These are phyloP conservation scores for Furcula furcula DNA, from an alignment of 2,888 invertebrate genomes.

Conservation along the genomic window DNA sequence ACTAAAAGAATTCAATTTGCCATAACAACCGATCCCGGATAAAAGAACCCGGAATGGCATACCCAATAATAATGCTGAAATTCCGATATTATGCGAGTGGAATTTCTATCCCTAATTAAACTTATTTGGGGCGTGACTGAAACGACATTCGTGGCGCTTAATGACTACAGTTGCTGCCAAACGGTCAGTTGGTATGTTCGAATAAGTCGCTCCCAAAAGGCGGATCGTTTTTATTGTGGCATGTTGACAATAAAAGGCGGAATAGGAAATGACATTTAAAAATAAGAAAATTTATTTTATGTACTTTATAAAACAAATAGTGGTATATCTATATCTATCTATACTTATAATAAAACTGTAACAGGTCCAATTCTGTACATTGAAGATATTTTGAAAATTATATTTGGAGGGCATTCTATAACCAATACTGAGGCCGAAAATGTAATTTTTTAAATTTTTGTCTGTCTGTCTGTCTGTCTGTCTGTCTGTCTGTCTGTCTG, in stretches of 20 bases:
- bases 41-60: background rate
- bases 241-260: slow-evolving; percentile 18
- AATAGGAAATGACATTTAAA: too few relatives aligned
- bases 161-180: slow-evolving; percentile 39
- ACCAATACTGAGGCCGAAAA: too few relatives aligned
- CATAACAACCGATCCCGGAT: background rate
- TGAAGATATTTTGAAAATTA: too few relatives aligned
- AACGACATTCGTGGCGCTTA: slow-evolving; percentile 38
- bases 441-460: too few relatives aligned
- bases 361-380: too few relatives aligned
- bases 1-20: background rate
- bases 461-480: too few relatives aligned
- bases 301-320: too few relatives aligned
- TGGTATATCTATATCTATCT: too few relatives aligned
- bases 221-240: slow-evolving; percentile 20
- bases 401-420: too few relatives aligned
- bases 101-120: slow-evolving; percentile 49
- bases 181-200: slow-evolving; percentile 43
- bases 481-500: too few relatives aligned
- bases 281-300: too few relatives aligned
- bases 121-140: slow-evolving; percentile 44
- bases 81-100: slow-evolving; percentile 17
- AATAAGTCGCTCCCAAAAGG: slow-evolving; percentile 15
- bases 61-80: slow-evolving; percentile 16
- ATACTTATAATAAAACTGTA: too few relatives aligned